Conservation (phyloP, 2,113 vertebrate genomes). For the Varanus salvator region DNA sequence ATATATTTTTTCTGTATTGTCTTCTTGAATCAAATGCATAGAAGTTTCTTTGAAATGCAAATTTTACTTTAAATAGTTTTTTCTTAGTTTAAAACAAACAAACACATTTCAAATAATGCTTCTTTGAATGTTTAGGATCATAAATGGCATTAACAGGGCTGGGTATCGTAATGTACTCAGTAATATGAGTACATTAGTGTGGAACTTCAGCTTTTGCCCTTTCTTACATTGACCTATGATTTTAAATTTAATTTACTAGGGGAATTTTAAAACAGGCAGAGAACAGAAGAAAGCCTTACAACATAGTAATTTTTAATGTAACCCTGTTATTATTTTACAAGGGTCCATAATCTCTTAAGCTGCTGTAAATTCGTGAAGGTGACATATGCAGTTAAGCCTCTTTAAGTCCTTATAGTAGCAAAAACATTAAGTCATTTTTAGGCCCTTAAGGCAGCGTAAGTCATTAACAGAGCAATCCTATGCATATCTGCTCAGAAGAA, state of each 20-base stretch:
- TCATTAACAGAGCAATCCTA: constrained; percentile 5
- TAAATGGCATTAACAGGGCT: not conserved
- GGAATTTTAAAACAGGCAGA: not conserved
- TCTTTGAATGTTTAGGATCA: not conserved
- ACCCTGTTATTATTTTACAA: not conserved
- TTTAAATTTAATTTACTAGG: constrained; percentile 17
- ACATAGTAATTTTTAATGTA: not conserved
- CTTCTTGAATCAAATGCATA: not conserved
- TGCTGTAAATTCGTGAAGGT: constrained; percentile 7
- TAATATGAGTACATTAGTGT: not conserved
- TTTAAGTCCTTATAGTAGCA: constrained; percentile 40
- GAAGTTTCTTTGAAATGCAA: not conserved
- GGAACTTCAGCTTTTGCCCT: not conserved
- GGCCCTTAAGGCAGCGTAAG: constrained; percentile 42
- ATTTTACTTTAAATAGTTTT: not conserved
- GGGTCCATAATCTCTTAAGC: constrained; percentile 4
- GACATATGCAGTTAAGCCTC: not conserved
- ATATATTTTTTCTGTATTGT: not conserved
- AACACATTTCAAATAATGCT: not conserved
- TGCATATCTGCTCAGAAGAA: not conserved
- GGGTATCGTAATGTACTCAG: not conserved
- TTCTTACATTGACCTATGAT: not conserved
- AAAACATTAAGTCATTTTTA: constrained; percentile 37
- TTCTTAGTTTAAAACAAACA: no score
- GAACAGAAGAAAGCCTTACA: constrained; percentile 10